These are phyloP conservation scores for Oligia latruncula DNA, from an alignment of 2,888 invertebrate genomes.

Conservation along the genomic window DNA sequence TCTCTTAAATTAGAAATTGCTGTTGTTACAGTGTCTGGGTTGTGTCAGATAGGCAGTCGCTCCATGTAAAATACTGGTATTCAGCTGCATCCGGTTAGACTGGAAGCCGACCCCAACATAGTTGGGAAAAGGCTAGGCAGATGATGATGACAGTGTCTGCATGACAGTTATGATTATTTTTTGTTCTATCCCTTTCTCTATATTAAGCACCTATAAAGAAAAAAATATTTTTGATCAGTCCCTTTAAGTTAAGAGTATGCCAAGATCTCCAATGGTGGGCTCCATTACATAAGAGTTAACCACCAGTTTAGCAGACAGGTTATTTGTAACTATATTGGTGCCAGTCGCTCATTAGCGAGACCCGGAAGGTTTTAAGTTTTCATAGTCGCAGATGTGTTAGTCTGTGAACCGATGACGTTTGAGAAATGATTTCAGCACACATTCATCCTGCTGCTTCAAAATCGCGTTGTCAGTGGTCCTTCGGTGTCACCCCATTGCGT, in stretches of 20 bases:
- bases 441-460: not conserved
- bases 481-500: not conserved
- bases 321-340: not conserved
- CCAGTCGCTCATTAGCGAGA: not conserved
- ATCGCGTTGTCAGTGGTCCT: not conserved
- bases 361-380: too few relatives aligned
- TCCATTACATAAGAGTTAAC: too few relatives aligned
- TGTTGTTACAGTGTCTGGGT: too few relatives aligned
- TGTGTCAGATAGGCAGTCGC: too few relatives aligned
- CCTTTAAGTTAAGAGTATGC: not conserved
- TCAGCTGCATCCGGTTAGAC: too few relatives aligned
- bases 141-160: too few relatives aligned
- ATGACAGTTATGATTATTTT: not conserved
- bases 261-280: not conserved
- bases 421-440: not conserved
- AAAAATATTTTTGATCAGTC: not conserved
- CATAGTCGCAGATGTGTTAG: too few relatives aligned
- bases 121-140: too few relatives aligned
- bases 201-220: not conserved
- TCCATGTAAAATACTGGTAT: too few relatives aligned
- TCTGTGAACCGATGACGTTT: not conserved
- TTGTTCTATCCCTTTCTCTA: not conserved
- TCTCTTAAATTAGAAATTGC: not conserved
- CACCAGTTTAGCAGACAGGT: not conserved
- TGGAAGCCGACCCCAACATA: too few relatives aligned